These are phyloP conservation scores for Mya arenaria DNA, from an alignment of 1,140 invertebrate species.

Conservation along the genomic window DNA sequence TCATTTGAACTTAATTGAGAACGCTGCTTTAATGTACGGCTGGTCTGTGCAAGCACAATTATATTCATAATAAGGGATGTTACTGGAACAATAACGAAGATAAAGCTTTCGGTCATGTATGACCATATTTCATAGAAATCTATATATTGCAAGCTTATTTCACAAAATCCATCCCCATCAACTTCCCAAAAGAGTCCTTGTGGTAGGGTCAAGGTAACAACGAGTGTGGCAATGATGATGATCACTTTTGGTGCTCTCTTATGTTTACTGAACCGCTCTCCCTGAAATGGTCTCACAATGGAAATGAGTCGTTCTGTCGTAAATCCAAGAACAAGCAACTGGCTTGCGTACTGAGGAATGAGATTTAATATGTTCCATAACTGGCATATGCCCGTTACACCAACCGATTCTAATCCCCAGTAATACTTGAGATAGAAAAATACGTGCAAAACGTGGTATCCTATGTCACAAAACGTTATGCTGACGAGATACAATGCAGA, in stretches of 20 bases:
- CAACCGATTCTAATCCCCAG: conserved; percentile 59
- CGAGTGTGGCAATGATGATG: conserved; percentile 46
- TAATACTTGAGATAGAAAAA: conserved; percentile 64
- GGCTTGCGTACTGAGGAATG: conserved; percentile 65
- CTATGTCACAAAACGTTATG: conserved; percentile 57
- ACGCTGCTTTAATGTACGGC: conserved; percentile 44
- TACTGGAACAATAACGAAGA: conserved; percentile 62
- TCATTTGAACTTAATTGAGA: conserved; percentile 6
- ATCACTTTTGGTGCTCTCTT: conserved; percentile 64
- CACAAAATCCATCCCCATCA: conserved; percentile 48
- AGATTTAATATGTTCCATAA: conserved; percentile 65
- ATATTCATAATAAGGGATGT: conserved; percentile 68
- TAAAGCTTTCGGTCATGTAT: conserved; percentile 66
- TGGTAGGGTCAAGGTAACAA: conserved; percentile 56
- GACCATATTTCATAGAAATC: conserved; percentile 67
- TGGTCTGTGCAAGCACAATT: conserved; percentile 65
- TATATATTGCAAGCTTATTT: not conserved
- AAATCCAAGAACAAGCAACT: conserved; percentile 85
- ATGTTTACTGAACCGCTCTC: conserved; percentile 59
- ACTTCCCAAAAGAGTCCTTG: conserved; percentile 72
- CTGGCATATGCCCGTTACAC: conserved; percentile 57
- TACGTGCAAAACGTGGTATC: conserved; percentile 58
- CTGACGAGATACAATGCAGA: conserved; percentile 63
- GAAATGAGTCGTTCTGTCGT: conserved; percentile 97
- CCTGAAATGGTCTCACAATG: conserved; percentile 93